Evolutionary conservation across 2,113 vertebrate genomes (phyloP), one percentile per base, ranked within the genome.

Genomic region (Odocoileus virginianus): DNA sequence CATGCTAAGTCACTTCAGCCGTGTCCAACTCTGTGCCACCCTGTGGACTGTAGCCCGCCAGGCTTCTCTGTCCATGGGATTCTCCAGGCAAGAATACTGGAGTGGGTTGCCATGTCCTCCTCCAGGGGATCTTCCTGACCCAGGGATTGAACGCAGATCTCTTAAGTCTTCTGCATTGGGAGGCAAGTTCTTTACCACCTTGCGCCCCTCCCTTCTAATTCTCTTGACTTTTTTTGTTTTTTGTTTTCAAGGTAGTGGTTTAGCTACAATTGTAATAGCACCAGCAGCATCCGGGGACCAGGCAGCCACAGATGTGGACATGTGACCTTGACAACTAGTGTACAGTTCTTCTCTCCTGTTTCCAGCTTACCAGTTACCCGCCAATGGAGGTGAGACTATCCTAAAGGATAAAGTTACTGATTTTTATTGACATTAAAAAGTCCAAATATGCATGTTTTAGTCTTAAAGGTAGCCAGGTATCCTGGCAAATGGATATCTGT

Each of bases 381-480:
- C 30, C 85, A 36, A 30, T 25, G 25, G 43, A 79, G 27, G 25
- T 57, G 71, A 57, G 30, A 57, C 45, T 23, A 11, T 36, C 12
- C n/a, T 91, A 61, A 30, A 91, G 55, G n/a, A 36, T 55, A 79
- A 79, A 40, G 85, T 78, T 78, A 45, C 67, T 64, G 30, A n/a
- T 86, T 91, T 91, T 54, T 91, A 91, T 55, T n/a, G 36, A 64
- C 36, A 55, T 28, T 78, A 45, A 4, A 74, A 79, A 86, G 4
- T n/a, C 28, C n/a, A 91, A 64, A 54, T 43, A 86, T 86, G 0
- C 16, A 43, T 64, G 9, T 90, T 52, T 86, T 78, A 76, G 45
- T 45, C 36, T 54, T 60, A 45, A 57, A 83, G 23, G 16, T 87
- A 81, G 87, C 28, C 40, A 67, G 16, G 67, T 55, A 60, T 25